phyloP scores from a whole-genome alignment of 2,888 invertebrate species.

The Temnothorax rugatulus region DNA sequence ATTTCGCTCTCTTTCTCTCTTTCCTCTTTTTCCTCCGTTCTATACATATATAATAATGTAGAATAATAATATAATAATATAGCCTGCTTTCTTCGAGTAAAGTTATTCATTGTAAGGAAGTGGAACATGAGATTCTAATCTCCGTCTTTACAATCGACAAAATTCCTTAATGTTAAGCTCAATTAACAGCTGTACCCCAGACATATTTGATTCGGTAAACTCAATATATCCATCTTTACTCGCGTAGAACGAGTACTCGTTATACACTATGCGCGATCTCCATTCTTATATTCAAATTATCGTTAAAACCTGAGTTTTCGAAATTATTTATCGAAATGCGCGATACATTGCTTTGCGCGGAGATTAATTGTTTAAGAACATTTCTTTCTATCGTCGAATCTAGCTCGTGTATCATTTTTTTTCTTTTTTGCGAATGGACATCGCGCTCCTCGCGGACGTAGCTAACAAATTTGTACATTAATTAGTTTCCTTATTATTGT shows the following conservation, averaged over 20 bases:
- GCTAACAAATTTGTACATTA: constrained; percentile 86
- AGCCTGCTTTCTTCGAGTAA: constrained; percentile 58
- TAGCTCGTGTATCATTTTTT: constrained; percentile 12
- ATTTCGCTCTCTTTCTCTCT: constrained; percentile 2
- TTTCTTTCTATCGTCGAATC: constrained; percentile 12
- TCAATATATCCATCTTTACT: constrained; percentile 51
- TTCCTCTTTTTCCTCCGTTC: not conserved
- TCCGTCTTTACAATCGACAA: constrained; percentile 62
- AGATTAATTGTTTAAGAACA: constrained; percentile 16
- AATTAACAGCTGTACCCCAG: constrained; percentile 63
- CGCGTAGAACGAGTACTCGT: constrained; percentile 51
- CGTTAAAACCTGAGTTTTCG: constrained; percentile 26
- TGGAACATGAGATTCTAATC: constrained; percentile 64
- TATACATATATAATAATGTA: constrained; percentile 55
- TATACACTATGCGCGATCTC: constrained; percentile 60
- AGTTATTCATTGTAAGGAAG: constrained; percentile 64
- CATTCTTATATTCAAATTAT: constrained; percentile 56
- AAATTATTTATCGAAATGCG: constrained; percentile 26
- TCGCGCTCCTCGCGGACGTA: constrained; percentile 81
- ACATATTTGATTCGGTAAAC: constrained; percentile 56
- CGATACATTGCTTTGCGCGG: not conserved
- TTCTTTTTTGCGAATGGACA: constrained; percentile 65
- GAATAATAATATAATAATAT: constrained; percentile 57
- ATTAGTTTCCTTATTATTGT: constrained; percentile 86
- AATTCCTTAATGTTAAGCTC: constrained; percentile 71